These are phyloP conservation scores for Crossoptilon crossoptilon DNA, from an alignment of 2,797 vertebrate species.

Conservation along the genomic window DNA sequence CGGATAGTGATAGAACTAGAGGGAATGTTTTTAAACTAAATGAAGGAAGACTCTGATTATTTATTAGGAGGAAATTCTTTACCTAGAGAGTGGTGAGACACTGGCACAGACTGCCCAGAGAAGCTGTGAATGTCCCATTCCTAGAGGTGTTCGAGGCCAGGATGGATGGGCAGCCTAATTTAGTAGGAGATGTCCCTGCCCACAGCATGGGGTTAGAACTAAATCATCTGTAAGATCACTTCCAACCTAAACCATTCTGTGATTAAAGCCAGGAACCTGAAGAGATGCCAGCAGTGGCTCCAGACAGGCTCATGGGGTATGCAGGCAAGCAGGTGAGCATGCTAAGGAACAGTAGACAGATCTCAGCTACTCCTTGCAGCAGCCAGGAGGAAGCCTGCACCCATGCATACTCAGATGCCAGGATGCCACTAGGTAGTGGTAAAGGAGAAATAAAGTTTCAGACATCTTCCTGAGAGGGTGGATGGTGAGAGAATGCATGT, in stretches of 20 bases:
- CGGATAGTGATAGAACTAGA: background rate
- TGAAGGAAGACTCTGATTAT: background rate
- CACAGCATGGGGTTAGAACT: background rate
- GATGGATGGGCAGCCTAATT: background rate
- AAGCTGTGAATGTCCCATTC: background rate
- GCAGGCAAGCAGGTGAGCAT: background rate
- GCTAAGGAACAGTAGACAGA: background rate
- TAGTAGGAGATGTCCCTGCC: background rate
- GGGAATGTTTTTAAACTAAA: background rate
- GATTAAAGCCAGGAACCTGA: background rate
- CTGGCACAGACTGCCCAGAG: background rate
- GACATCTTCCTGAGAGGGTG: background rate
- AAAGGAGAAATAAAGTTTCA: background rate
- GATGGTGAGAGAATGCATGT: accelerated
- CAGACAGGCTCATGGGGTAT: background rate
- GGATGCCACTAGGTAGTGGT: background rate
- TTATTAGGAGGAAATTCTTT: background rate
- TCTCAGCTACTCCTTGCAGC: background rate
- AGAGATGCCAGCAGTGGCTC: background rate
- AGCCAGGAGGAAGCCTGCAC: background rate
- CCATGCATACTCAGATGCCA: background rate
- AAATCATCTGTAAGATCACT: background rate
- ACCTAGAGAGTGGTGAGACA: background rate
- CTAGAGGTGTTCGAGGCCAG: background rate
- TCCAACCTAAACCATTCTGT: background rate